Evolutionary conservation across 2,888 invertebrate species (phyloP).

Genomic region (Philonicus albiceps): DNA sequence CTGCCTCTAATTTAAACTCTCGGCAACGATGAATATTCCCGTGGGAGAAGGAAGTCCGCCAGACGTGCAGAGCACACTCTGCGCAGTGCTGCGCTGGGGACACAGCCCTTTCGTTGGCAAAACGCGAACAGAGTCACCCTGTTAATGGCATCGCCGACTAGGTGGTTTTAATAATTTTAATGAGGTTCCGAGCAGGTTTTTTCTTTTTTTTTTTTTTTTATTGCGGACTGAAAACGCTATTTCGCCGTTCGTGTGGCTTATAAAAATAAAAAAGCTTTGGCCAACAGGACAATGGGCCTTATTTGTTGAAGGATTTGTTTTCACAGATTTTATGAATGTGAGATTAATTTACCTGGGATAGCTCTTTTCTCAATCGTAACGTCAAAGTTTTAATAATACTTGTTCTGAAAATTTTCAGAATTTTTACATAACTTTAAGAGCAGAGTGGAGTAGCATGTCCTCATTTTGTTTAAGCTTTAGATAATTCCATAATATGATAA

Average conservation of each 20-base stretch:
- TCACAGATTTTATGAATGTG: neutral
- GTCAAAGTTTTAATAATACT: neutral
- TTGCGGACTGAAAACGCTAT: neutral
- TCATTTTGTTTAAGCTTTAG: no score
- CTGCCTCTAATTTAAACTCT: conserved; percentile 8
- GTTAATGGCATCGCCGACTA: neutral
- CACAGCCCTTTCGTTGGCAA: neutral
- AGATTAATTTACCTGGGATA: neutral
- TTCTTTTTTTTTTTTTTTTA: neutral
- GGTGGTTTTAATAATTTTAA: conserved; percentile 5
- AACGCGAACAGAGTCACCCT: neutral
- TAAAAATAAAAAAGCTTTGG: neutral
- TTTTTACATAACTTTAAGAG: no score
- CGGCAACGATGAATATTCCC: neutral
- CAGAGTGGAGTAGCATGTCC: no score
- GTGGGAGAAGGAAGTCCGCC: neutral
- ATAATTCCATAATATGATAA: no score
- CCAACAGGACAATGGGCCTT: neutral
- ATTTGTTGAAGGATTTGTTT: neutral
- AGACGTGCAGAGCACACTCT: neutral
- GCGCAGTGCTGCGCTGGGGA: neutral
- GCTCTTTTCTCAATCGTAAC: neutral
- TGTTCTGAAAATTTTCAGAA: no score
- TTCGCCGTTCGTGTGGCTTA: neutral
- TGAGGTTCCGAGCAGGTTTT: neutral